Percentiles rank a stretch among this genome's conserved stretches.
phyloP scores from a whole-genome alignment of 2,888 invertebrate genomes.

The Hipparchia semele region DNA sequence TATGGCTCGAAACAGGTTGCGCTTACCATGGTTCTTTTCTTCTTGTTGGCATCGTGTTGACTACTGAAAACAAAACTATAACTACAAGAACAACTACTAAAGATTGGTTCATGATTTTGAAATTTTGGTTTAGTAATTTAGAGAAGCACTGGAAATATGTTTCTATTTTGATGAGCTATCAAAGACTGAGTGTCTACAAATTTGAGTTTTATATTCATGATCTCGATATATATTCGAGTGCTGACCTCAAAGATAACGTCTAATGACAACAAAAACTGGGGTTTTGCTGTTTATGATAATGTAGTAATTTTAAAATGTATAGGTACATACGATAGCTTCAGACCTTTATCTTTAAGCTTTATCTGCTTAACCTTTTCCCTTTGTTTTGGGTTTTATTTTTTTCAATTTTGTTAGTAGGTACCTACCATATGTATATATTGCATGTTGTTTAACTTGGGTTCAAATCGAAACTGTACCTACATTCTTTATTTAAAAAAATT shows the following conservation, averaged over 20 bases:
- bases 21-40: not conserved
- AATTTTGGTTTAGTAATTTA: not conserved
- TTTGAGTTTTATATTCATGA: not conserved
- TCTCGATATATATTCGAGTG: too few relatives aligned
- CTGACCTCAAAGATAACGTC: slow-evolving; percentile 10
- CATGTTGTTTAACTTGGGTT: too few relatives aligned
- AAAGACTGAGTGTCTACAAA: not conserved
- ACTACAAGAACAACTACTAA: not conserved
- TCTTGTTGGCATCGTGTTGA: not conserved
- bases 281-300: too few relatives aligned
- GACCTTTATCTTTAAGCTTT: too few relatives aligned
- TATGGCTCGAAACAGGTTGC: not conserved
- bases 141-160: not conserved
- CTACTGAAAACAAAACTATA: not conserved
- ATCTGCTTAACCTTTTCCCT: too few relatives aligned
- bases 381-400: too few relatives aligned
- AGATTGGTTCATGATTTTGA: not conserved
- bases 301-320: too few relatives aligned
- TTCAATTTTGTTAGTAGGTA: too few relatives aligned
- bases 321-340: too few relatives aligned
- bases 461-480: too few relatives aligned
- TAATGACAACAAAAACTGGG: not conserved
- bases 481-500: too few relatives aligned
- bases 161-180: not conserved
- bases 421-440: too few relatives aligned